Conservation (phyloP, 1,140 invertebrate species). For the Cotesia vestalis region DNA sequence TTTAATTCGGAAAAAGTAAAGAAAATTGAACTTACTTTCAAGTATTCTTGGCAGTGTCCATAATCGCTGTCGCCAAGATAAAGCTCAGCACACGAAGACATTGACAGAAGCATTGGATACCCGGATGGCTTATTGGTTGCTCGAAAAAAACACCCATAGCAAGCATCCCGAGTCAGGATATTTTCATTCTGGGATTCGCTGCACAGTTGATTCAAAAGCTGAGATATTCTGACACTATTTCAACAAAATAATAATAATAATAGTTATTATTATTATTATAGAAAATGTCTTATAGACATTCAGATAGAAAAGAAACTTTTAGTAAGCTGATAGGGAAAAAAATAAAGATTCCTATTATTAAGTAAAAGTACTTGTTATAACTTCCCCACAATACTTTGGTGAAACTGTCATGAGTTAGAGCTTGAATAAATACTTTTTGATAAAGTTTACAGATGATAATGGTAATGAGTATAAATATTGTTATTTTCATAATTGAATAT, state of each 20-base stretch:
- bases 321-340: not conserved
- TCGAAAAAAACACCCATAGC: conserved; percentile 57
- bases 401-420: conserved; percentile 42
- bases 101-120: conserved; percentile 48
- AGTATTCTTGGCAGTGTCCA: conserved; percentile 51
- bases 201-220: conserved; percentile 56
- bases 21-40: conserved; percentile 43
- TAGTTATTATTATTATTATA: too few species aligned
- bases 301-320: too few species aligned
- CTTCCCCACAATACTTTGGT: conserved; percentile 34
- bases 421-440: conserved; percentile 29
- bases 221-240: conserved; percentile 49
- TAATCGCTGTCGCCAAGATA: conserved; percentile 54
- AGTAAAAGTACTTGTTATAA: conserved; percentile 4
- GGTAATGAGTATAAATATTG: conserved; percentile 14
- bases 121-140: conserved; percentile 47
- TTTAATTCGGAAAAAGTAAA: too few species aligned
- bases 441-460: conserved; percentile 4
- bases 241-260: conserved; percentile 12
- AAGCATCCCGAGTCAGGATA: conserved; percentile 48
- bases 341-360: not conserved
- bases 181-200: conserved; percentile 50
- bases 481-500: conserved; percentile 1
- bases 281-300: too few species aligned
- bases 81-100: conserved; percentile 49